Evolutionary conservation across 37 sponge, comb jelly and placozoan genomes (phyloP), one percentile per base, ranked within the genome.

Genomic region (Mnemiopsis leidyi): DNA sequence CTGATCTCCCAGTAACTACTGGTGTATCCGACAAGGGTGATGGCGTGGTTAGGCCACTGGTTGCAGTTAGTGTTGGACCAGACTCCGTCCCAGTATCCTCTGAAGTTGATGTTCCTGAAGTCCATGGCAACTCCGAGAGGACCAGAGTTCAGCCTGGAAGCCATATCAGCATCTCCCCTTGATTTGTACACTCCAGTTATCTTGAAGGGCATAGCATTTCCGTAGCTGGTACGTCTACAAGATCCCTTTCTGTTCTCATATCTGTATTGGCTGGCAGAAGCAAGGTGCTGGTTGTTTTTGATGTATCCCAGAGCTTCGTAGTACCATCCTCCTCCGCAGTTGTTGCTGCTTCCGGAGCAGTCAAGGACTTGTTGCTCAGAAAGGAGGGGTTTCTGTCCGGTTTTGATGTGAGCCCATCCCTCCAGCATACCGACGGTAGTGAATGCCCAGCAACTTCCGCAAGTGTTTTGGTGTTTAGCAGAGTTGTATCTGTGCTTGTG

Each of bases 61-160:
- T 25, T 71, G 75, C 75, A 71, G 30, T 28, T 71, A 29, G 30
- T 28, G 75, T 28, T 71, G 61, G 61, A 18, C 75, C 75, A 71
- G 7, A 71, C 20, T 71, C 75, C 75, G 75, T 5, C 20, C 3
- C 20, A 71, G 20, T 71, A 71, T 71, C 75, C 75, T 18, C 75
- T n/a, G 20, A 71, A 23, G n/a, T 71, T 71, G 75, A 71, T 71
- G 75, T 71, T 71, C 30, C 75, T 71, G 75, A 71, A 71, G 75
- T 71, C 75, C 25, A 71, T n/a, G 75, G 75, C 75, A 71, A 71
- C 30, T 71, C 75, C 75, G 75, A 71, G 75, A 71, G 75, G 75
- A 29, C 75, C 75, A 25, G 21, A 23, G 26, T 28, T 28, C 3
- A 71, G 75, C 3, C 30, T 2, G 20, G 30, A 3, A n/a, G 30